Base-by-base conservation (phyloP, 2,797 vertebrate genomes). In the Onychomys torridus region DNA sequence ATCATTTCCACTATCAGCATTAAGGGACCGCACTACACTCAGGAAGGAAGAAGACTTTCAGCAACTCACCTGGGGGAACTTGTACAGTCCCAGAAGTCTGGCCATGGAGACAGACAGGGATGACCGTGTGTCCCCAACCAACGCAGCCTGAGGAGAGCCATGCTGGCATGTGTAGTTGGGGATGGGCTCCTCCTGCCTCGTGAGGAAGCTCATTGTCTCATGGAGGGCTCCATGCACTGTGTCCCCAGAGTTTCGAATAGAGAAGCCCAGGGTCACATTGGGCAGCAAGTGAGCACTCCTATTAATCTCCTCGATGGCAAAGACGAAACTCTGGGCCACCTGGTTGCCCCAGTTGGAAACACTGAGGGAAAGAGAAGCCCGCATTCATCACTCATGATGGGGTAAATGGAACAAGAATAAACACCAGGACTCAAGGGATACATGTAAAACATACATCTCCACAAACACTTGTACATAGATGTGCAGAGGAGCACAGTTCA, bases 251-350 rank as follows among this genome's bases (percentile, higher is more conserved):
- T 96, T 96, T 55, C 75, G 63, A 71, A 97, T 94, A 71, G 88
- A 94, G 89, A 97, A 97, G 23, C 97, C 97, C 2, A 97, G 94
- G 0, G 93, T 97, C 83, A 97, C 37, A 65, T 92, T 97, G 49
- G 96, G 93, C 57, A 96, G 52, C 88, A 97, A 65, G 27, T 37
- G 27, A 32, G 40, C 10, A 19, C 86, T 89, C 55, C 61, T 93
- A 63, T 96, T 97, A n/a, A 97, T 95, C 93, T 97, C 97, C 69
- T 97, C 67, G 0, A 85, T 43, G 46, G 94, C 94, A 89, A 95
- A 96, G 32, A 96, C 82, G 4, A 97, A 96, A 34, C 95, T 55
- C 79, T 89, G 95, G 37, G 89, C 90, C 59, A 92, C 90, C 4
- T 11, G n/a, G 86, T 91, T 95, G 65, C 89, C 71, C 96, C 97